A percentile compares a stretch with the other conserved stretches of the same genome.
phyloP scores from a whole-genome alignment of 1,140 invertebrate species.

The Neoseiulus cucumeris region DNA sequence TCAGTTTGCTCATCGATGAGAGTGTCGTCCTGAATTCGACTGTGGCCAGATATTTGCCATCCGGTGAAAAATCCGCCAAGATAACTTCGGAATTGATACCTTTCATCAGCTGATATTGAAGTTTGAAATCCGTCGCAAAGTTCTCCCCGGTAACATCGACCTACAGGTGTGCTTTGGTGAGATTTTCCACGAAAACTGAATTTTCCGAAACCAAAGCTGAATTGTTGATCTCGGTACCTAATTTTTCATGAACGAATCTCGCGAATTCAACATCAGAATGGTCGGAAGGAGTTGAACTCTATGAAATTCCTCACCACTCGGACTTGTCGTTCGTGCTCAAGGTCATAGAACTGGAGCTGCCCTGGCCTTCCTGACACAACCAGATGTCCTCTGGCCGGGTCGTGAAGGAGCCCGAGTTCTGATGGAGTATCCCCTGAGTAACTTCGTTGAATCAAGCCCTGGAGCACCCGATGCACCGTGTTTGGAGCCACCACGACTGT shows the following conservation, averaged over 20 bases:
- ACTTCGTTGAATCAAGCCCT: background rate
- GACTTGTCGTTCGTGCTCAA: background rate
- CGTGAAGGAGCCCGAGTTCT: background rate
- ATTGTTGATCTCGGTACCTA: no score
- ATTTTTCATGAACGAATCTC: no score
- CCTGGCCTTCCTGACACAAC: background rate
- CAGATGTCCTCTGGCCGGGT: background rate
- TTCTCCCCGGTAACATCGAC: background rate
- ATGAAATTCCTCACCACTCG: background rate
- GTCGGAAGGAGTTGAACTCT: background rate
- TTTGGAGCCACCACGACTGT: background rate
- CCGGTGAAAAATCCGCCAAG: background rate
- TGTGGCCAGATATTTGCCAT: background rate
- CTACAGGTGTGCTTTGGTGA: background rate
- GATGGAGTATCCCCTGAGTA: background rate
- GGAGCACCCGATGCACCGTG: background rate
- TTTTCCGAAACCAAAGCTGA: no score
- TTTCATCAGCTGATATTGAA: background rate
- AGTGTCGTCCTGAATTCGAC: background rate
- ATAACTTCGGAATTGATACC: background rate
- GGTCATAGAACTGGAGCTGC: background rate
- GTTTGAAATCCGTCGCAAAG: constrained; percentile 5
- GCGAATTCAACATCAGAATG: background rate
- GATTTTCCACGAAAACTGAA: no score
- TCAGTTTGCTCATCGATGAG: background rate